Base-by-base conservation (phyloP, 2,113 vertebrate genomes). In the Opisthocomus hoazin region DNA sequence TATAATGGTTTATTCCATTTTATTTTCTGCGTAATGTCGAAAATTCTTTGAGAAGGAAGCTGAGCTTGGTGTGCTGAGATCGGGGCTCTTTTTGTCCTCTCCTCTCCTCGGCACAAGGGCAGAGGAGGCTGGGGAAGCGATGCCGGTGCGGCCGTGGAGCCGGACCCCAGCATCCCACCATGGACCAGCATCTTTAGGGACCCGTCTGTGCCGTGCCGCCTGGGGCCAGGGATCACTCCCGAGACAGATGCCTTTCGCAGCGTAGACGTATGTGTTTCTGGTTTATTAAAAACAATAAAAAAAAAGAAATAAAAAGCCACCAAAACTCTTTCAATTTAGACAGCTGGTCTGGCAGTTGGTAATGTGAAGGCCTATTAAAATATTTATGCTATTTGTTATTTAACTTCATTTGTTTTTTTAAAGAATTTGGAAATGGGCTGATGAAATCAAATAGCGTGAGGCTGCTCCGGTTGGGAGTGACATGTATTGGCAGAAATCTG, bases 341-440 rank as follows among this genome's bases (percentile, higher is more conserved):
- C 96, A 96, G 90, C 93, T 97, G 96, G 90, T 95, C 92, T 87
- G 93, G 93, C 93, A 96, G 95, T 97, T 97, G 96, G 94, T 63
- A 22, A 92, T 93, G 94, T 88, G 94, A 94, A 77, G 79, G 78
- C 92, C 93, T 96, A 93, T 94, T 95, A 80, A 96, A 96, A 95
- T 97, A 96, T 97, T 96, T 95, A 89, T 95, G 93, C 92, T 93
- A 12, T 96, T 94, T 97, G 87, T 94, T 95, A 94, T 93, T 96
- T 96, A 90, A 94, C 93, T 95, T 94, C 24, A 34, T 89, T 87
- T 82, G 53, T 2, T 32, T 84, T 84, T 26, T 41, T 0, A 0
- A 63, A 54, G 85, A 5, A 45, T 90, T 94, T 93, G 93, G 93
- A 60, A 86, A 36, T 60, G 39, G 84, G 37, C 76, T 90, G 92